Evolutionary conservation across 2,797 vertebrate genomes (phyloP).

Genomic region (Hipposideros larvatus): DNA sequence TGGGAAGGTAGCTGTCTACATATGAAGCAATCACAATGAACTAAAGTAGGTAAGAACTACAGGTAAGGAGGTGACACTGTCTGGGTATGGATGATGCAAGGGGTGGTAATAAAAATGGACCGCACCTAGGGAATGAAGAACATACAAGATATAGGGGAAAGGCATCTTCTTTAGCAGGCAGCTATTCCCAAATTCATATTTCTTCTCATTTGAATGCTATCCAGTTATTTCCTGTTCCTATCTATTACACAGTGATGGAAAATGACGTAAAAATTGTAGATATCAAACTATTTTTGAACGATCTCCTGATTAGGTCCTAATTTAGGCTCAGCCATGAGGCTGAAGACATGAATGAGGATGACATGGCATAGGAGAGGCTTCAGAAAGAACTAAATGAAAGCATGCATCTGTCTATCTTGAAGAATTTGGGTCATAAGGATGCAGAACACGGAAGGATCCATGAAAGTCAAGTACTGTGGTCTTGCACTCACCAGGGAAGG

Average conservation of each 20-base stretch:
- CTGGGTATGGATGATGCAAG: no score
- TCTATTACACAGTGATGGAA: background rate
- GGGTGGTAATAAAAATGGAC: background rate
- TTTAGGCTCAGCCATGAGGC: background rate
- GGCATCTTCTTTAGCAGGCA: background rate
- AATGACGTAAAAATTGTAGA: background rate
- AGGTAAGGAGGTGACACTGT: background rate
- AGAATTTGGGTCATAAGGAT: background rate
- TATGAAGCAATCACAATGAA: background rate
- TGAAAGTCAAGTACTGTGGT: background rate
- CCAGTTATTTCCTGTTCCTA: background rate
- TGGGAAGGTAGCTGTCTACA: background rate
- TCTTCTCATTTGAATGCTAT: background rate
- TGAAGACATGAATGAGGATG: background rate
- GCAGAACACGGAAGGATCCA: background rate
- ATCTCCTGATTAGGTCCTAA: background rate
- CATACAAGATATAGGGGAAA: accelerated
- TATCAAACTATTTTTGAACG: background rate
- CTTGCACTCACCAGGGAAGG: background rate
- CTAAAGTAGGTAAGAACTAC: background rate
- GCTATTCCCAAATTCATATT: background rate
- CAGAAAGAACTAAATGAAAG: conserved; percentile 11
- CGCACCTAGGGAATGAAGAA: background rate
- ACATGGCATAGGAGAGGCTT: background rate
- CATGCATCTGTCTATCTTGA: background rate